Base-by-base conservation (phyloP, 2,797 vertebrate genomes). In the Glyptemys insculpta region DNA sequence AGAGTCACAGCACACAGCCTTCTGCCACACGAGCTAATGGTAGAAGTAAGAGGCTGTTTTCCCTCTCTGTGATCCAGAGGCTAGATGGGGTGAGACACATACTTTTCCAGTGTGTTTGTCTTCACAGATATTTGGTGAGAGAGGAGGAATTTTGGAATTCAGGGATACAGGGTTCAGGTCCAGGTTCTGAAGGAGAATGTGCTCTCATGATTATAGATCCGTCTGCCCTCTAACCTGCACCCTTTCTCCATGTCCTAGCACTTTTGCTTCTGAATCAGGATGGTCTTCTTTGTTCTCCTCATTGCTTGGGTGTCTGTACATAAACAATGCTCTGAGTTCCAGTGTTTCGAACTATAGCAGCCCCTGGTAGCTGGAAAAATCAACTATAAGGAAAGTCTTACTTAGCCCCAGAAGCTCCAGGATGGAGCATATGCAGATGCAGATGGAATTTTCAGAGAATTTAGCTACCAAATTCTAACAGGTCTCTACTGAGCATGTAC, bases 81-180 rank as follows among this genome's bases (percentile, higher is more conserved):
- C 29, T 34, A 31, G 59, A 62, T 34, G 59, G 31, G 14, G 6
- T 62, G 16, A 62, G 31, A 34, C 31, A 62, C 34, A 37, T 68
- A 37, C 9, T 68, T 68, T 19, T 8, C n/a, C 65, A n/a, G 57
- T 54, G 54, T 54, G 54, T 37, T 68, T 37, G 65, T 68, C 37
- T 68, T 68, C 65, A 37, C 16, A 68, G n/a, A n/a, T 65, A 44
- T 23, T 88, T 90, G 29, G 19, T 86, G 27, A n/a, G 4, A 83
- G 4, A 82, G 0, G 8, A 80, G 44, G 2, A 19, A 0, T 68
- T 89, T 47, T 74, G 41, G 44, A 34, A 84, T 11, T 82, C 0
- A 3, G 25, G 83, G 54, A 7, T 41, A 2, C n/a, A n/a, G 82
- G 0, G 2, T 50, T 93, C 47, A n/a, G 5, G 74, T 91, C 92